Conservation (phyloP, 2,888 invertebrate species). For the Helobdella robusta region DNA sequence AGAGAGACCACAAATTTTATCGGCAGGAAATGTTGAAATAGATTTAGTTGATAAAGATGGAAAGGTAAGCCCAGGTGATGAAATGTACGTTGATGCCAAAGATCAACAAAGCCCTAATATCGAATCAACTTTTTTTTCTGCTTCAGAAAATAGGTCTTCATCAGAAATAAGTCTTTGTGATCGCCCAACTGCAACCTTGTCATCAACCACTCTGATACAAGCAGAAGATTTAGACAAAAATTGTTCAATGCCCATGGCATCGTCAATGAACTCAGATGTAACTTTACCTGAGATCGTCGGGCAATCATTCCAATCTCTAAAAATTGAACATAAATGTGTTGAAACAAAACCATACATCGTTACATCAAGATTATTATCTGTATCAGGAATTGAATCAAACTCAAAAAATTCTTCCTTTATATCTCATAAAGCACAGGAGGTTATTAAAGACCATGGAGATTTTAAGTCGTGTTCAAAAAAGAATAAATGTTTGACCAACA, state of each 20-base stretch:
- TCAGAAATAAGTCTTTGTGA: slow-evolving; percentile 10
- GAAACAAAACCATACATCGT: slow-evolving; percentile 1
- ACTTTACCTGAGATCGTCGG: background rate
- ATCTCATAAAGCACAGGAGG: background rate
- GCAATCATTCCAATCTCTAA: background rate
- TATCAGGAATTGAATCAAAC: background rate
- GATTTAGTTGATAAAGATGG: too few species aligned
- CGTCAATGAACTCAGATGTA: background rate
- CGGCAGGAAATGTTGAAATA: too few species aligned
- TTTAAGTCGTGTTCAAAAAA: too few species aligned
- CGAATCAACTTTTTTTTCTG: slow-evolving; percentile 20
- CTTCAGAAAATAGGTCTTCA: slow-evolving; percentile 20
- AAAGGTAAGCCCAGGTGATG: too few species aligned
- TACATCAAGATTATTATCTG: slow-evolving; percentile 6
- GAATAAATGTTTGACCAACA: too few species aligned
- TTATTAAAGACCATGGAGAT: too few species aligned
- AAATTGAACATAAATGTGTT: background rate
- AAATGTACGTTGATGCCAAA: slow-evolving; percentile 16
- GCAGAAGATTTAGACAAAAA: slow-evolving; percentile 1
- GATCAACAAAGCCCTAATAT: slow-evolving; percentile 7
- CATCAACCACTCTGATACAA: slow-evolving; percentile 16
- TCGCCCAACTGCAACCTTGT: slow-evolving; percentile 3
- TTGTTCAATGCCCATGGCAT: background rate
- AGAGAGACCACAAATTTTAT: too few species aligned
- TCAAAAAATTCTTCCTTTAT: background rate